A percentile compares a stretch with the other conserved stretches of the same genome.
These are phyloP conservation scores for Aspidiotus rigidus DNA, from an alignment of 2,888 invertebrate species.

Conservation along the genomic window DNA sequence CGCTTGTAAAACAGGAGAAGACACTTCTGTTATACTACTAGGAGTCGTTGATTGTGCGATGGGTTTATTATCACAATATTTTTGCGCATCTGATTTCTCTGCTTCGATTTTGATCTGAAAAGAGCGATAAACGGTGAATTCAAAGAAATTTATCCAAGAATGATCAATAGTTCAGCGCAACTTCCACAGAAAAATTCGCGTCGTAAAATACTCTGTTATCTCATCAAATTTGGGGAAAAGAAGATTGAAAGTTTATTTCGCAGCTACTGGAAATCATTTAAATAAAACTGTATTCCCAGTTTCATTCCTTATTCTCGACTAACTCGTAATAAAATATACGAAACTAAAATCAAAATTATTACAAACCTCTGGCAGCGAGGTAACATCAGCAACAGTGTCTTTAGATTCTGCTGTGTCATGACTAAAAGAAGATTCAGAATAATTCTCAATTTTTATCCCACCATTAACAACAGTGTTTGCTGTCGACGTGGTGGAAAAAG, in stretches of 20 bases:
- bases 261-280: too few relatives aligned
- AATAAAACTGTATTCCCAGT: too few relatives aligned
- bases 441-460: slow-evolving; percentile 6
- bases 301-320: too few relatives aligned
- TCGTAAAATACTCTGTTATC: too few relatives aligned
- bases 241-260: too few relatives aligned
- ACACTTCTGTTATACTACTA: slow-evolving; percentile 11
- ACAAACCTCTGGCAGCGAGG: slow-evolving; percentile 4
- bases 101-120: slow-evolving; percentile 9
- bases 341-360: neutral
- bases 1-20: slow-evolving; percentile 8
- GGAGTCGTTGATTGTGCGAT: neutral
- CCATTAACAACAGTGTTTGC: slow-evolving; percentile 15
- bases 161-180: neutral
- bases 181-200: too few relatives aligned
- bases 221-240: too few relatives aligned
- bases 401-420: neutral
- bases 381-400: neutral
- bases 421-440: neutral
- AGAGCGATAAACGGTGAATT: neutral
- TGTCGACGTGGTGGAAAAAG: neutral
- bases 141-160: neutral
- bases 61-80: slow-evolving; percentile 2
- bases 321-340: neutral
- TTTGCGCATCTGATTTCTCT: neutral